A percentile compares a stretch with the other conserved stretches of the same genome.
These are phyloP conservation scores for Enoplosus armatus DNA, from an alignment of 2,797 vertebrate genomes.

Conservation along the genomic window DNA sequence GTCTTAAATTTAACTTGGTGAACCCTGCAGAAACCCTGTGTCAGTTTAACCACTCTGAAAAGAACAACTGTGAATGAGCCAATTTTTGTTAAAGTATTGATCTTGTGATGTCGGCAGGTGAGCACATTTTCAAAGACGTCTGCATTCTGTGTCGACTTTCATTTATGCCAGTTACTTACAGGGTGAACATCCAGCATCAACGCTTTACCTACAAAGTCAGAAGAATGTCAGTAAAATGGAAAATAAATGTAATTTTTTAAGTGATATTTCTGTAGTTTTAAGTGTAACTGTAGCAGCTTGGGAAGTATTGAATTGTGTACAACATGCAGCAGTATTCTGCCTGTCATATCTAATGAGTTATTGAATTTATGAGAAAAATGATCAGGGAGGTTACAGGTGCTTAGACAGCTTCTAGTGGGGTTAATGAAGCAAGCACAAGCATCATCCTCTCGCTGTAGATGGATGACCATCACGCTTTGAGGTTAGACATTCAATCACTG, in stretches of 20 bases:
- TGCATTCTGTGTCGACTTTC: not conserved
- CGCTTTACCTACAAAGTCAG: not conserved
- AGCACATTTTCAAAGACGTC: not conserved
- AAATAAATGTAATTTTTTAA: not conserved
- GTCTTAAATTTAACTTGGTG: not conserved
- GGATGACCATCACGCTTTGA: not conserved
- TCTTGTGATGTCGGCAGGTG: not conserved
- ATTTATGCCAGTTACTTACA: not conserved
- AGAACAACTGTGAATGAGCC: not conserved
- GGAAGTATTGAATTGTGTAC: not conserved
- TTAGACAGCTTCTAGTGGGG: not conserved
- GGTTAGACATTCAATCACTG: not conserved
- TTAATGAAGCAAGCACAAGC: not conserved
- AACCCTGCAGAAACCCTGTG: not conserved
- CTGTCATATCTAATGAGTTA: not conserved
- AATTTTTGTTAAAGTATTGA: not conserved
- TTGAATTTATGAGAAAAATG: not conserved
- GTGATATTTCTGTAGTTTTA: not conserved
- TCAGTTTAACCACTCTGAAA: not conserved
- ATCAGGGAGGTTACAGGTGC: constrained; percentile 15
- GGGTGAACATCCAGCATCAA: not conserved
- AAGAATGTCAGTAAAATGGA: not conserved
- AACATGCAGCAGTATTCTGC: not conserved
- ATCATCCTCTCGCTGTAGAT: not conserved
- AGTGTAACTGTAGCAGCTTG: not conserved